These are phyloP conservation scores for Spilarctia lutea DNA, from an alignment of 2,888 invertebrate genomes.

Conservation along the genomic window DNA sequence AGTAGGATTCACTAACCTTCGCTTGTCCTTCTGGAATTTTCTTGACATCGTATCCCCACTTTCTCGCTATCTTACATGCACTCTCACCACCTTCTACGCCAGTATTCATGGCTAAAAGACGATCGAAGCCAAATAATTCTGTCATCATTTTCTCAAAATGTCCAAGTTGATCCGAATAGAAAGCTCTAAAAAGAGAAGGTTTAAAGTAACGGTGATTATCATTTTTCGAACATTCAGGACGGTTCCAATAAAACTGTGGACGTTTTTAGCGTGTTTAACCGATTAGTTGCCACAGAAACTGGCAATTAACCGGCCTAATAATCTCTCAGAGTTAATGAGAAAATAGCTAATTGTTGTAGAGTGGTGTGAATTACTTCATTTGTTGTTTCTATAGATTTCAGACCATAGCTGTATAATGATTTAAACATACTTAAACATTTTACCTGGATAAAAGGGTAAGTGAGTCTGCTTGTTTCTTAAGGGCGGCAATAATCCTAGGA, in stretches of 20 bases:
- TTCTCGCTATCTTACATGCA: constrained; percentile 96
- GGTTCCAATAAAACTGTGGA: not conserved
- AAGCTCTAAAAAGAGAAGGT: constrained; percentile 88
- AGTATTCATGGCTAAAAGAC: constrained; percentile 97
- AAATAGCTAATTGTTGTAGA: no score
- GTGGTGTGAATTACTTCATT: no score
- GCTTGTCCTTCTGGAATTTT: constrained; percentile 93
- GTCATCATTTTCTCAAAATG: constrained; percentile 95
- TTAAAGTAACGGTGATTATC: not conserved
- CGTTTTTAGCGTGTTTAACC: no score
- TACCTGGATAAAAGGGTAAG: constrained; percentile 94
- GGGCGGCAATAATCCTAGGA: constrained; percentile 92
- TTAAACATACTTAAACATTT: no score
- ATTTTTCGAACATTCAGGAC: not conserved
- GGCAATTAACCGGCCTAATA: no score
- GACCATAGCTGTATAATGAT: not conserved
- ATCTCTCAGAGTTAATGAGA: no score
- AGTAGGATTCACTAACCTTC: constrained; percentile 81
- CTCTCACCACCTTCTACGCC: constrained; percentile 98
- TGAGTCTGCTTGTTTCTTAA: constrained; percentile 91
- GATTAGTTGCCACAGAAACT: not conserved
- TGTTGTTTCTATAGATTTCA: no score
- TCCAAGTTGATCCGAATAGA: constrained; percentile 95
- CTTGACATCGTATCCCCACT: constrained; percentile 97
- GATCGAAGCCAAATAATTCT: constrained; percentile 94